Evolutionary conservation across 2,113 vertebrate species (phyloP), one percentile per base, ranked within the genome.

Genomic region (Triplophysa siluroides): DNA sequence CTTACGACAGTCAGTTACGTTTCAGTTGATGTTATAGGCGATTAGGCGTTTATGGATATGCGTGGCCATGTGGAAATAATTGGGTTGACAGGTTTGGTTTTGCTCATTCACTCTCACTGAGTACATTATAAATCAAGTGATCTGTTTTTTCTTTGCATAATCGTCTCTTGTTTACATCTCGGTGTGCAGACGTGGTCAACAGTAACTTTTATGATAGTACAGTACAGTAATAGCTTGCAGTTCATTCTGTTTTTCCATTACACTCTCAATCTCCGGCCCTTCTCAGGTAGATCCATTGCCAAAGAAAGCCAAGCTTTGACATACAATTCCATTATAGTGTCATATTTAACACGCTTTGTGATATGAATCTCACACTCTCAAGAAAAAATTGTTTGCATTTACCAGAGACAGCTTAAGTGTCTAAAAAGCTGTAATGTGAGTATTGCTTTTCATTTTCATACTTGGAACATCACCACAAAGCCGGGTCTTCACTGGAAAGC

Each of bases 1-100:
- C 91, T 92, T 94, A 92, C 90, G 94, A 92, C 93, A 90, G 93
- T 93, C 91, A 92, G 91, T 93, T 90, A 92, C 69, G 70, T 68
- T 78, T 78, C 50, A 80, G 90, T 92, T 89, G 87, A 89, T 85
- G 89, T 89, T 91, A 93, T 88, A 89, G 87, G 83, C 75, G 89
- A 93, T 93, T 92, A 93, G 72, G 67, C 33, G 47, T 81, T 78
- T 74, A 68, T 62, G 70, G 75, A 26, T 74, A 75, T 81, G 56
- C 24, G 29, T 78, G 63, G 52, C 63, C 69, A 81, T 78, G 63
- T 67, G 58, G 75, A 84, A 78, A 10, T 75, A 66, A 78, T 68
- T n/a, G 50, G 41, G 61, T 26, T 47, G 68, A 60, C 41, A 33
- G 60, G 52, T 3, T 54, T 75, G 76, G 43, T 45, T 33, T 24